Conservation (phyloP, 2,113 vertebrate species). For the Colistium nudipinnis region DNA sequence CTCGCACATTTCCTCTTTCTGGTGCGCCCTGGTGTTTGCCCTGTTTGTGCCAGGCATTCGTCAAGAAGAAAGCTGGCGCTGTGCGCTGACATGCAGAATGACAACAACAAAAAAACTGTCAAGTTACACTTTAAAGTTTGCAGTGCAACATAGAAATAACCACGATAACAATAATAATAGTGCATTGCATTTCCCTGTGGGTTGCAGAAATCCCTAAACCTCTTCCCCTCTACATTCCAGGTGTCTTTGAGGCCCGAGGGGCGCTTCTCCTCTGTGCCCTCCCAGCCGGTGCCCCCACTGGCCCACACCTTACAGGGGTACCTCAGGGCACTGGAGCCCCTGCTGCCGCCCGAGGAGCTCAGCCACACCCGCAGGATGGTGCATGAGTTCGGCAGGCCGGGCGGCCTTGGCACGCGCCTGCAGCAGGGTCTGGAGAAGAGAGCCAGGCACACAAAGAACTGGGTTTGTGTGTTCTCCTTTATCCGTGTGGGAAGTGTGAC, state of each 20-base stretch:
- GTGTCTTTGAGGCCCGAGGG: slow-evolving; percentile 58
- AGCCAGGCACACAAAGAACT: slow-evolving; percentile 80
- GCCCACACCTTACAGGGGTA: slow-evolving; percentile 81
- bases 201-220: background rate
- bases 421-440: slow-evolving; percentile 80
- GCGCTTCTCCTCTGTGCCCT: slow-evolving; percentile 70
- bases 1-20: slow-evolving; percentile 33
- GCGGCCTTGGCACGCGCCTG: slow-evolving; percentile 79
- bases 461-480: slow-evolving; percentile 76
- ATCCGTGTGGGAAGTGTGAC: slow-evolving; percentile 7
- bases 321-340: slow-evolving; percentile 82
- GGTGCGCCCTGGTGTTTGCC: slow-evolving; percentile 4
- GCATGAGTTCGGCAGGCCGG: slow-evolving; percentile 72
- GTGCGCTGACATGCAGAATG: background rate
- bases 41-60: slow-evolving; percentile 2
- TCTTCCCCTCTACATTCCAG: slow-evolving; percentile 37
- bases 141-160: too few species aligned
- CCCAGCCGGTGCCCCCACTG: slow-evolving; percentile 83
- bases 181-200: background rate
- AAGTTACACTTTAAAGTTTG: too few species aligned
- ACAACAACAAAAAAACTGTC: background rate
- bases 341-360: slow-evolving; percentile 83
- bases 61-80: slow-evolving; percentile 22
- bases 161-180: too few species aligned
- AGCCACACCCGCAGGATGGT: slow-evolving; percentile 81